phyloP scores from a whole-genome alignment of 92 coral and sea anemone species.

The Meandrina meandrites region DNA sequence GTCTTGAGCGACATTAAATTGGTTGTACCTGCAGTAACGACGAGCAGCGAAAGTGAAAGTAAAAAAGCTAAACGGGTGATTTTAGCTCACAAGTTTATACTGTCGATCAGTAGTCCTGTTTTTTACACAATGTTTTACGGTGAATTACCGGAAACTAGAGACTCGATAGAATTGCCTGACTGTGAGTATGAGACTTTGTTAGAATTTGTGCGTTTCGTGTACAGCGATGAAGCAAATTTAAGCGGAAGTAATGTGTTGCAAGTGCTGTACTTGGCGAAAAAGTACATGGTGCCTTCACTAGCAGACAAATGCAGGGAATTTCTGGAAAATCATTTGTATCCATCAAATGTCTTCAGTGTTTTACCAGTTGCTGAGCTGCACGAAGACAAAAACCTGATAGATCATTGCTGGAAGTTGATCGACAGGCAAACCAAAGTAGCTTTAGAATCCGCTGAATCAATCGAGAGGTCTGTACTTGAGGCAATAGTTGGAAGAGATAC shows the following conservation, averaged over 20 bases:
- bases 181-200: background rate
- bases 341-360: background rate
- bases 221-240: background rate
- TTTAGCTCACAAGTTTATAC: conserved; percentile 21
- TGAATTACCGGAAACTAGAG: background rate
- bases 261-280: conserved; percentile 28
- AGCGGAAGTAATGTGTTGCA: conserved; percentile 12
- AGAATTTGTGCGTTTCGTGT: background rate
- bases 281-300: conserved; percentile 26
- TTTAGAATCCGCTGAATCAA: conserved; percentile 6
- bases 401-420: conserved; percentile 23
- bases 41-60: background rate
- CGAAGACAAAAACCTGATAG: conserved; percentile 7
- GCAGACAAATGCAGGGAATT: conserved; percentile 25
- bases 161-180: background rate
- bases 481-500: conserved; percentile 41
- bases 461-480: conserved; percentile 16
- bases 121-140: conserved; percentile 13
- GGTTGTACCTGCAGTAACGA: background rate
- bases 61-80: conserved; percentile 12
- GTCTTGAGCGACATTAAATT: background rate
- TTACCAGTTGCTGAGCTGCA: conserved; percentile 4
- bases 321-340: conserved; percentile 1
- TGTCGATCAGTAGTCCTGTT: conserved; percentile 25
- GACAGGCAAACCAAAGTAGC: conserved; percentile 9